phyloP scores from a whole-genome alignment of 2,797 vertebrate genomes.

The Helicolenus hilgendorfi region DNA sequence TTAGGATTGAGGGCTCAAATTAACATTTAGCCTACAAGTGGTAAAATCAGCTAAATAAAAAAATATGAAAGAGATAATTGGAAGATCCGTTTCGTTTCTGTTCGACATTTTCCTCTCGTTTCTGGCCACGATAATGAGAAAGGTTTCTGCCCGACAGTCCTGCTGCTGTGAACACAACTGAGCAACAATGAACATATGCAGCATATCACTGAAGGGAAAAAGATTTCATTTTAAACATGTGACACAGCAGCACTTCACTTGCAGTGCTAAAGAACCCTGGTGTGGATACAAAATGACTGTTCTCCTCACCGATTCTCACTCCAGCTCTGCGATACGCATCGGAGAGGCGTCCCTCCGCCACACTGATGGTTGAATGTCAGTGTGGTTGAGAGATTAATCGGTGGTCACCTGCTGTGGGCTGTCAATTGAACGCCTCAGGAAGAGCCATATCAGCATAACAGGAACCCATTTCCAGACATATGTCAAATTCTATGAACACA shows the following conservation, averaged over 20 bases:
- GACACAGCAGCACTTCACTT: background rate
- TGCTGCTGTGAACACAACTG: conserved; percentile 37
- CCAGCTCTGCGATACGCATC: conserved; percentile 40
- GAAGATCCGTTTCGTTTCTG: conserved; percentile 52
- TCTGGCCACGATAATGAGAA: conserved; percentile 49
- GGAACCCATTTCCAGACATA: conserved; percentile 71
- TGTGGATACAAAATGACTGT: conserved; percentile 35
- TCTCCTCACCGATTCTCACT: conserved; percentile 33
- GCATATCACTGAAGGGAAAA: background rate
- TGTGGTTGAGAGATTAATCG: conserved; percentile 76
- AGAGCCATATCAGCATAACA: conserved; percentile 75
- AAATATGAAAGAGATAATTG: conserved; percentile 62
- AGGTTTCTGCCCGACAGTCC: conserved; percentile 13
- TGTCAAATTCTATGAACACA: conserved; percentile 74
- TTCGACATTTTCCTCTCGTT: conserved; percentile 32
- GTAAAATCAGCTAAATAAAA: conserved; percentile 39
- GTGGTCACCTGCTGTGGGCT: conserved; percentile 77
- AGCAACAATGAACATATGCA: conserved; percentile 7
- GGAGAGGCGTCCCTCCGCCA: conserved; percentile 43
- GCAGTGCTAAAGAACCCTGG: conserved; percentile 5
- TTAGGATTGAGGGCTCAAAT: conserved; percentile 49
- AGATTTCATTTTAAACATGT: background rate
- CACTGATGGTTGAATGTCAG: conserved; percentile 63
- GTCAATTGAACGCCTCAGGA: conserved; percentile 78
- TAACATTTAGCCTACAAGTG: conserved; percentile 51